These are phyloP conservation scores for Lophura nycthemera DNA, from an alignment of 2,113 vertebrate species.

Conservation along the genomic window DNA sequence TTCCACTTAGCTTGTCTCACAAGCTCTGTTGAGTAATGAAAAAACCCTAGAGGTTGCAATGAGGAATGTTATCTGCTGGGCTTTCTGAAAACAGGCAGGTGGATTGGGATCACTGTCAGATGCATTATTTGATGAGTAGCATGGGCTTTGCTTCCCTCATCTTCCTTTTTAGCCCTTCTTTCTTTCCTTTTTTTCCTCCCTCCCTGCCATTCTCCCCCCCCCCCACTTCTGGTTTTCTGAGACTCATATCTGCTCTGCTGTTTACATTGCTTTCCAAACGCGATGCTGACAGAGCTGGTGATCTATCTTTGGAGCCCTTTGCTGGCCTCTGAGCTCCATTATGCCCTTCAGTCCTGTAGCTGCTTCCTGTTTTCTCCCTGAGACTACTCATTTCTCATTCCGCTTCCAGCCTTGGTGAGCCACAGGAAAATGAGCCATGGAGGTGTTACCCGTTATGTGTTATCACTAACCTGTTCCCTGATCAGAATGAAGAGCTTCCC, in stretches of 20 bases:
- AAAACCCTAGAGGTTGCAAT: not conserved
- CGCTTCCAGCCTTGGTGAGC: accelerated
- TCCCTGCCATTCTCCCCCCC: not conserved
- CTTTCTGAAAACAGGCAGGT: not conserved
- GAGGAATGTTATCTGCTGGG: not conserved
- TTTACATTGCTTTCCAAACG: not conserved
- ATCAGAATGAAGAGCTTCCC: not conserved
- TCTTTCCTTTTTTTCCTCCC: not conserved
- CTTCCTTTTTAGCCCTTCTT: not conserved
- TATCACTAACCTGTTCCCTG: not conserved
- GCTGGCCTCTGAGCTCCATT: accelerated
- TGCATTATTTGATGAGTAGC: not conserved
- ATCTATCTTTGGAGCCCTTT: not conserved
- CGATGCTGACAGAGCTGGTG: accelerated
- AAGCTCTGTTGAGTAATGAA: not conserved
- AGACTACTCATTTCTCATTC: not conserved
- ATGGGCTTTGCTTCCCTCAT: not conserved
- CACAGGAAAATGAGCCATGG: not conserved
- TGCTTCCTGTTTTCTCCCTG: not conserved
- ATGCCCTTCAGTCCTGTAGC: not conserved
- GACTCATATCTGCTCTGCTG: not conserved
- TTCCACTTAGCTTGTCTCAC: not conserved
- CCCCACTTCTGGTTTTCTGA: not conserved
- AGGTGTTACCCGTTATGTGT: not conserved
- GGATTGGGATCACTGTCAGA: accelerated